Base-by-base conservation (phyloP, 2,113 vertebrate species). In the Semnornis frantzii region DNA sequence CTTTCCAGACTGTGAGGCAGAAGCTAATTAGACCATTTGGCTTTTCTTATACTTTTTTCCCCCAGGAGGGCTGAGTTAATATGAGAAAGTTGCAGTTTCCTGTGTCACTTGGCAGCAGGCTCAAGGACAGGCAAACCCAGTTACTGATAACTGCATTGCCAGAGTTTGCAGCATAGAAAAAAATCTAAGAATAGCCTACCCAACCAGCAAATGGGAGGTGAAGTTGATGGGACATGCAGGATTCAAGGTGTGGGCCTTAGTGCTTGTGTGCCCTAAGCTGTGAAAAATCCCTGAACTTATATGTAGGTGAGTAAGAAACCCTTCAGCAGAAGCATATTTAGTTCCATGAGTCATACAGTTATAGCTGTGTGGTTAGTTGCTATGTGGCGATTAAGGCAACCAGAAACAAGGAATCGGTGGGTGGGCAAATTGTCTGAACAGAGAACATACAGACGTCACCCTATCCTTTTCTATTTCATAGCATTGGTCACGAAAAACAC, bases 1-100 rank as follows among this genome's bases (percentile, higher is more conserved):
- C 79, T 91, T 95, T 87, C 60, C 82, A 77, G 76, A 33, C 65
- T 77, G 30, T 59, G 69, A 90, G 48, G 85, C 57, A 77, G 68
- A 89, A 42, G 69, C 72, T 95, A 92, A 95, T 95, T 94, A 95
- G 85, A 92, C 64, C 82, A 83, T 91, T 95, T 83, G 72, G 31
- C 82, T 94, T 92, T 89, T 80, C 72, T 87, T 80, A 37, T 8
- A 68, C 52, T 10, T 73, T 77, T 90, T 73, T 5, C 9, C 57
- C 64, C 16, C 37, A 74, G 85, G 90, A 87, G 76, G 71, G 34
- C 76, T 83, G 79, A 77, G 37, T 83, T 85, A 68, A 68, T 54
- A 42, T 85, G 75, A 95, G 87, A 87, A 94, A 87, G 72, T 70
- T 77, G 68, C 91, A 82, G 34, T 68, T 82, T 57, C 68, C 65